Conservation (phyloP, 2,113 vertebrate genomes). For the Puma concolor region DNA sequence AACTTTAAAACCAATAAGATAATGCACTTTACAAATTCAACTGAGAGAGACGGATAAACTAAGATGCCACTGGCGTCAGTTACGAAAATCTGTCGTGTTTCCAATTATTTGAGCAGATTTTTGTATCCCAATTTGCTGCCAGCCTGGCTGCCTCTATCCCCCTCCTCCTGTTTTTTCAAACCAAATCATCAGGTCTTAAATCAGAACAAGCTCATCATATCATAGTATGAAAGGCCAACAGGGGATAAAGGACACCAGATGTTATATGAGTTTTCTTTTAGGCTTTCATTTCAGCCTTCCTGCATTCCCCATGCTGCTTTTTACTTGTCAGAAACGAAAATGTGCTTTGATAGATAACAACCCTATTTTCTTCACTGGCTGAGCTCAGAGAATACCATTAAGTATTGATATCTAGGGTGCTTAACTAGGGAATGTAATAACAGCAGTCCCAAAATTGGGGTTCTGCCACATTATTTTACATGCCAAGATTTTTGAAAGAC, state of each 20-base stretch:
- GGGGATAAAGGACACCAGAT: slow-evolving; percentile 91
- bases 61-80: slow-evolving; percentile 87
- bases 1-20: slow-evolving; percentile 92
- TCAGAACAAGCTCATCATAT: slow-evolving; percentile 90
- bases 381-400: slow-evolving; percentile 89
- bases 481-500: slow-evolving; percentile 77
- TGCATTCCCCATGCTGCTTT: slow-evolving; percentile 89
- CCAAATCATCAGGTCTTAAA: slow-evolving; percentile 90
- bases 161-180: slow-evolving; percentile 85
- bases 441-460: slow-evolving; percentile 83
- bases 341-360: slow-evolving; percentile 92
- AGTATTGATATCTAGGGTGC: slow-evolving; percentile 89
- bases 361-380: slow-evolving; percentile 89
- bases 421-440: slow-evolving; percentile 87
- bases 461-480: slow-evolving; percentile 76
- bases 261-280: slow-evolving; percentile 91
- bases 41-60: slow-evolving; percentile 88
- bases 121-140: slow-evolving; percentile 87
- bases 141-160: slow-evolving; percentile 81
- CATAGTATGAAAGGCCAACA: slow-evolving; percentile 88
- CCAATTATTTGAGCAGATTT: slow-evolving; percentile 90
- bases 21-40: slow-evolving; percentile 90
- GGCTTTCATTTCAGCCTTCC: slow-evolving; percentile 89
- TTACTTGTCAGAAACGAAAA: slow-evolving; percentile 91
- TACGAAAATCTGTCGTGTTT: slow-evolving; percentile 87